These are phyloP conservation scores for Drosophila kohkoa DNA, from an alignment of 1,140 invertebrate genomes.

Conservation along the genomic window DNA sequence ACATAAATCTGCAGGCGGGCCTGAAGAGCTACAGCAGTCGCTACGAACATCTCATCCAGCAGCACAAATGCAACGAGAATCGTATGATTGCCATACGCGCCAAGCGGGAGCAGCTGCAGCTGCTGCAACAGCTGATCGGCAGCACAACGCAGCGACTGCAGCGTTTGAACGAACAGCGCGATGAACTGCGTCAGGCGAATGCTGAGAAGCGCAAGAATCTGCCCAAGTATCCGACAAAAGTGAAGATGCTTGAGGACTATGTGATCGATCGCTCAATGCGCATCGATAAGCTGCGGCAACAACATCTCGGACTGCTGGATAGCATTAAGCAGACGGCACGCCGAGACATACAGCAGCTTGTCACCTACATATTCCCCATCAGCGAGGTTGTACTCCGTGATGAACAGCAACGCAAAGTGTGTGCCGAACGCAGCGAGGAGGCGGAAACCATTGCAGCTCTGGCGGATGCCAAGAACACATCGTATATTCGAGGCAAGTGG, in stretches of 20 bases:
- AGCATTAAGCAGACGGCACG: conserved; percentile 87
- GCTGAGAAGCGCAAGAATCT: conserved; percentile 86
- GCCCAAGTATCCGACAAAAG: conserved; percentile 87
- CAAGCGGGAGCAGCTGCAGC: conserved; percentile 86
- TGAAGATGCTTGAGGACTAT: conserved; percentile 87
- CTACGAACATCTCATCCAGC: conserved; percentile 86
- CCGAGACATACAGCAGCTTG: conserved; percentile 88
- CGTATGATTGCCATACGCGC: conserved; percentile 87
- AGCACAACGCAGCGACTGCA: conserved; percentile 86
- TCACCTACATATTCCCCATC: conserved; percentile 91
- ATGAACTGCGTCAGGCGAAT: conserved; percentile 86
- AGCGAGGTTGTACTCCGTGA: conserved; percentile 73
- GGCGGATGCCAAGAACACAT: conserved; percentile 91
- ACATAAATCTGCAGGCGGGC: conserved; percentile 86
- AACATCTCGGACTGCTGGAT: conserved; percentile 85
- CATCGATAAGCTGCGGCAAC: conserved; percentile 85
- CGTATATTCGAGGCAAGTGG: conserved; percentile 91
- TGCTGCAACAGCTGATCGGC: conserved; percentile 87
- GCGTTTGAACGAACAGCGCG: conserved; percentile 85
- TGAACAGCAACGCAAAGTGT: conserved; percentile 61
- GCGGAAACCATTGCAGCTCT: conserved; percentile 89
- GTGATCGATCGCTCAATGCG: conserved; percentile 86
- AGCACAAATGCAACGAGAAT: conserved; percentile 86
- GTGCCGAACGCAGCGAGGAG: conserved; percentile 79
- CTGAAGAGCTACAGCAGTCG: conserved; percentile 86